Evolutionary conservation across 2,113 vertebrate species (phyloP).

Genomic region (Eonycteris spelaea): DNA sequence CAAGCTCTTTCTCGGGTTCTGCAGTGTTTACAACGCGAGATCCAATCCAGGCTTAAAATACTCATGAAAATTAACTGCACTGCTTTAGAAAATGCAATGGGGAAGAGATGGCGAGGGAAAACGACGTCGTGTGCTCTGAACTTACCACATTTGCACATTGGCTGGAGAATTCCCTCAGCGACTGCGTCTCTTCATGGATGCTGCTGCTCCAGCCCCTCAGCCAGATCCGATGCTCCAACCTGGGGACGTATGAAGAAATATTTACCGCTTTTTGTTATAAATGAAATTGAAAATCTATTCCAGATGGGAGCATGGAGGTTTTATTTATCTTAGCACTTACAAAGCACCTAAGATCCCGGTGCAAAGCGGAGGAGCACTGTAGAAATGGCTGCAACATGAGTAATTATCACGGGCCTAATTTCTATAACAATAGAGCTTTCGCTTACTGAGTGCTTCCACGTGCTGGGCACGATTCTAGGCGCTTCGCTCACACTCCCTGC

Average conservation of each 20-base stretch:
- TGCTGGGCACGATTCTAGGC: not conserved
- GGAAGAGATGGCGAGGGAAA: constrained; percentile 10
- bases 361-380: not conserved
- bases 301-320: not conserved
- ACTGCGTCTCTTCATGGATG: rapidly evolving
- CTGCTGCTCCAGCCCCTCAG: not conserved
- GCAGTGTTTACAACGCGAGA: constrained; percentile 58
- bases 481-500: not conserved
- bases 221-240: not conserved
- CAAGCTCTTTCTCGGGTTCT: constrained; percentile 49
- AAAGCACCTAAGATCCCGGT: not conserved
- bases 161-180: not conserved
- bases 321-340: constrained; percentile 21
- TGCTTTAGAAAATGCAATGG: constrained; percentile 9
- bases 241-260: not conserved
- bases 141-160: not conserved
- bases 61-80: constrained; percentile 60
- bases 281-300: constrained; percentile 5
- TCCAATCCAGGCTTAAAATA: constrained; percentile 59
- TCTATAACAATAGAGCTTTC: not conserved
- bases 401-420: not conserved
- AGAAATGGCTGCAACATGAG: not conserved
- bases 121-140: not conserved
- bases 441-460: rapidly evolving
- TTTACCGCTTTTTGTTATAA: not conserved